Evolutionary conservation across 2,888 invertebrate genomes (phyloP).

Genomic region (Galerucella nymphaeae): DNA sequence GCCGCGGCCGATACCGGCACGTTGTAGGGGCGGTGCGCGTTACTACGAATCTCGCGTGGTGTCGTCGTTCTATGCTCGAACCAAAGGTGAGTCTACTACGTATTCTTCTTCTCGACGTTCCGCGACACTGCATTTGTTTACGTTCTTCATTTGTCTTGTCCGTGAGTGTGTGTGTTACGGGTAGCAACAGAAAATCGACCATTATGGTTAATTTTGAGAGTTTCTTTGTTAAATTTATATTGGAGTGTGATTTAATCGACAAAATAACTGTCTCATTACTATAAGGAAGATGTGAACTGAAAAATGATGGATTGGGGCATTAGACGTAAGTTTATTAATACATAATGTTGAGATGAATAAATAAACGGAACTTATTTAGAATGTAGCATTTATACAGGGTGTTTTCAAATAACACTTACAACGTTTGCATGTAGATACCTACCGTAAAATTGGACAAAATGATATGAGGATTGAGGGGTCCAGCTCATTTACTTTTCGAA

Average conservation of each 20-base stretch:
- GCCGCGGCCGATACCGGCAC: neutral
- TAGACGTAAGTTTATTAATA: slow-evolving; percentile 70
- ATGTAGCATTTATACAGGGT: too few species aligned
- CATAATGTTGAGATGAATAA: neutral
- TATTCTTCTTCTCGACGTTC: slow-evolving; percentile 18
- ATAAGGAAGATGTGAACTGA: slow-evolving; percentile 41
- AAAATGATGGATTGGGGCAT: slow-evolving; percentile 82
- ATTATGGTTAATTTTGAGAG: slow-evolving; percentile 11
- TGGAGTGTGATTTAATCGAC: slow-evolving; percentile 7
- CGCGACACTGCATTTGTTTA: slow-evolving; percentile 16
- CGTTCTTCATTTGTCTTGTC: slow-evolving; percentile 14
- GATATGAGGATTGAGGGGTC: too few species aligned
- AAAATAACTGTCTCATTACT: slow-evolving; percentile 4
- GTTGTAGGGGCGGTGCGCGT: slow-evolving; percentile 8
- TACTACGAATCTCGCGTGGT: slow-evolving; percentile 17
- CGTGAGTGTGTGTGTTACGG: slow-evolving; percentile 18
- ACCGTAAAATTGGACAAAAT: too few species aligned
- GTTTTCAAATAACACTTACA: too few species aligned
- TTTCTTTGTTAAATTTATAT: slow-evolving; percentile 7
- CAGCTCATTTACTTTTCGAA: too few species aligned
- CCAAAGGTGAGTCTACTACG: neutral
- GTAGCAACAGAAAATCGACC: slow-evolving; percentile 8
- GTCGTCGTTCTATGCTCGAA: slow-evolving; percentile 7
- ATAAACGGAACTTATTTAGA: neutral
- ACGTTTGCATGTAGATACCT: too few species aligned